Base-by-base conservation (phyloP, 2,888 invertebrate species). In the Lepidonotus clava region DNA sequence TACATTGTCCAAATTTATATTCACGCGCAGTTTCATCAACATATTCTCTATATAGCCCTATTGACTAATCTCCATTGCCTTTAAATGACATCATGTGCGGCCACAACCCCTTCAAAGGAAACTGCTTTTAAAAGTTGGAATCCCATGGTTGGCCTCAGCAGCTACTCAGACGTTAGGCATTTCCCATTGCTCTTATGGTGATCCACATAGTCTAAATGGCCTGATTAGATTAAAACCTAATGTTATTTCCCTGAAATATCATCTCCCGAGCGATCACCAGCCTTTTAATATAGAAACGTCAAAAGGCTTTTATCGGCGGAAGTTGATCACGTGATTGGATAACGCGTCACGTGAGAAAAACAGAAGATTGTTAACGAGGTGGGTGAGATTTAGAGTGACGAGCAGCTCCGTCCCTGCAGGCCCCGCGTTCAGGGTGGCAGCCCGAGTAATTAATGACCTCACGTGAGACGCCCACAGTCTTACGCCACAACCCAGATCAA, bases 281-380 rank as follows among this genome's bases (percentile, higher is more conserved):
- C 34, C 71, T 71, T 71, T 71, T 71, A 71, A 36, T 71, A 71
- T 18, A 38, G 36, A 18, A n/a, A 34, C 71, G 71, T 71, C 71
- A 71, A 38, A 71, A 71, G n/a, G 71, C 71, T 71, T 71, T 71
- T 71, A 71, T 71, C 21, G 71, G 32, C 34, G 8, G 71, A 11
- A 4, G n/a, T 18, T 71, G 71, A 71, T 71, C 71, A 71, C 36
- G 36, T 71, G 71, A 71, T 71, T 71, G 38, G 71, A 71, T 71
- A 71, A 71, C 71, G 38, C 71, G 34, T 5, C 14, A 71, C 36
- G 24, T 1, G 71, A 71, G 14, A 36, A 34, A 71, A 71, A 71
- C 21, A 21, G 38, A 18, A 5, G 11, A 61, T 61, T 61, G 61
- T n/a, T 61, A 61, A 61, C 61, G 61, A 61, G 61, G 1, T 28